Evolutionary conservation across 2,888 invertebrate species (phyloP), one percentile per base, ranked within the genome.

Genomic region (Amphipoea lucens): DNA sequence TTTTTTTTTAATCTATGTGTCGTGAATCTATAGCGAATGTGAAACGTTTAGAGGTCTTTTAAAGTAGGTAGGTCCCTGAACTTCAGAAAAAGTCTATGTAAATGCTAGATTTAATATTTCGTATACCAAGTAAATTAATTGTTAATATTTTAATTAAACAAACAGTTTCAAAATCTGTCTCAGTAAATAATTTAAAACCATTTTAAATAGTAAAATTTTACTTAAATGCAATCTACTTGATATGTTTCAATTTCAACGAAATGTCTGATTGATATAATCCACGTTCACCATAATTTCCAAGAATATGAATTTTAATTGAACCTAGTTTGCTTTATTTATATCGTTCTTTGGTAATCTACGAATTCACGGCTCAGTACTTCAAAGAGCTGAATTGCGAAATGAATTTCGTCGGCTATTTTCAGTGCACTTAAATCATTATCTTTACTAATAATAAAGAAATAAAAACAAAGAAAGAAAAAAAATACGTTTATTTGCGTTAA

Each of bases 41-140:
- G 4, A 48, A 17, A 7, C 6, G 17, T 29, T 60, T 12, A 17
- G 36, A 23, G 17, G 62, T 14, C 29, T 75, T 23, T 60, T 14
- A 76, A 62, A 65, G 57, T 36, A 36, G 36, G 36, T 77, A 36
- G 17, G 29, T 54, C 42, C 17, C 20, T 48, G 11, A 78, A 78
- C 20, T 48, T 78, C 4, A 36, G 29, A 51, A 14, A 40, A 45
- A 62, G 3, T 75, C 7, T 11, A 70, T 14, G 5, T 51, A n/a
- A 48, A 67, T 73, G 4, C 23, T 40, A 51, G 5, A n/a, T 45
- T 45, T 17, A n/a, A 62, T 40, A 76, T 62, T 14, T 51, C 11
- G 3, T 14, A 51, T 79, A 65, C 17, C 1, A 69, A 0, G 4
- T 45, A 23, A 54, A 62, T 54, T 62, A 1, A 36, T 51, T 62